Percentiles rank a stretch among this genome's conserved stretches.
Evolutionary conservation across 1,140 invertebrate genomes (phyloP).

Genomic region (Magallana gigas): DNA sequence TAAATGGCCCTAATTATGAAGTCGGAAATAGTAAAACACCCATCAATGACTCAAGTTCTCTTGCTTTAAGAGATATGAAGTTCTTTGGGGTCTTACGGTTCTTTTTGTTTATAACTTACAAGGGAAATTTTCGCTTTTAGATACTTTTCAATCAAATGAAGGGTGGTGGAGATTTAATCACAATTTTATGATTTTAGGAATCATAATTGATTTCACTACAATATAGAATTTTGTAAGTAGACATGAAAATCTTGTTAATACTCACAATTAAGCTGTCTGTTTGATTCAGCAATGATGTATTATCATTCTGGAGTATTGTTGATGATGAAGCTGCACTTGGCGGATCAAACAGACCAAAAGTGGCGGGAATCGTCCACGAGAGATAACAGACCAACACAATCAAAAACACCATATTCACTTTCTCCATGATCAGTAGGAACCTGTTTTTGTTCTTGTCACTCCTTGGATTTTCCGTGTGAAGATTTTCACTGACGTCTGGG

Average conservation of each 20-base stretch:
- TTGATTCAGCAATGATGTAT: conserved; percentile 17
- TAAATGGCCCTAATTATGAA: not conserved
- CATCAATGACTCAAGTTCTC: not conserved
- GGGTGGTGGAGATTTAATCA: too few relatives aligned
- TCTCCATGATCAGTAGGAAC: conserved; percentile 46
- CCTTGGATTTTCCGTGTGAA: not conserved
- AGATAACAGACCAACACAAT: conserved; percentile 54
- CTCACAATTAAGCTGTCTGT: conserved; percentile 8
- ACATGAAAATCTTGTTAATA: not conserved
- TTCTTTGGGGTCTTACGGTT: not conserved
- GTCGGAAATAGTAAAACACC: not conserved
- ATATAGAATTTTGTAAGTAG: too few relatives aligned
- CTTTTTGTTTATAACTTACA: not conserved
- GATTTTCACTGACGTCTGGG: not conserved
- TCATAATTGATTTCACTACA: too few relatives aligned
- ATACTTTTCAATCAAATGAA: too few relatives aligned
- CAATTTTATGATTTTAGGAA: too few relatives aligned
- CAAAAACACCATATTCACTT: conserved; percentile 56
- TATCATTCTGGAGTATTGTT: conserved; percentile 2
- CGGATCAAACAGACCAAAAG: conserved; percentile 54
- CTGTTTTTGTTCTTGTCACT: conserved; percentile 33
- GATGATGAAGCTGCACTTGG: not conserved
- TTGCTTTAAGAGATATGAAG: not conserved
- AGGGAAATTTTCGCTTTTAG: too few relatives aligned
- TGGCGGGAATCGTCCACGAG: conserved; percentile 57